Conservation (phyloP, 2,888 invertebrate species). For the Ariolimax columbianus region DNA sequence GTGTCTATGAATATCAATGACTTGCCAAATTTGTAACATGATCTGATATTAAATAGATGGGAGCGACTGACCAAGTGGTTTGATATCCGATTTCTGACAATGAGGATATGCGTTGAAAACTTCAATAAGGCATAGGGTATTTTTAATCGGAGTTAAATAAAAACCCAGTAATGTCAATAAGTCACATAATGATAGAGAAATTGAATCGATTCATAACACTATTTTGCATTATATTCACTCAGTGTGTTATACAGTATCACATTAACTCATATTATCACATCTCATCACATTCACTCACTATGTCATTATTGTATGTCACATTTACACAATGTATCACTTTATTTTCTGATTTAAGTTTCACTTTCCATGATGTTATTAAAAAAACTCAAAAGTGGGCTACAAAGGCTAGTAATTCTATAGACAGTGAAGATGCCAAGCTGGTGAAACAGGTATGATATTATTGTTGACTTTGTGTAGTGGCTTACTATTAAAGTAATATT, state of each 20-base stretch:
- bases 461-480: neutral
- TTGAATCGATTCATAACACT: too few species aligned
- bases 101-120: too few species aligned
- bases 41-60: too few species aligned
- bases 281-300: neutral
- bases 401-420: conserved; percentile 75
- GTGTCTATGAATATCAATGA: too few species aligned
- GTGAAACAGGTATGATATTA: conserved; percentile 71
- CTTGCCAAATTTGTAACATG: too few species aligned
- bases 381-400: conserved; percentile 77
- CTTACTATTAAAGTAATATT: neutral
- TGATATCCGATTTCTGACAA: too few species aligned
- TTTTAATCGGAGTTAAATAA: too few species aligned
- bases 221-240: neutral
- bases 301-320: neutral
- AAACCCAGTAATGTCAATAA: too few species aligned
- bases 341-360: conserved; percentile 62
- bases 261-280: neutral
- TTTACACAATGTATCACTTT: conserved; percentile 16
- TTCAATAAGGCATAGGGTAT: too few species aligned
- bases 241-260: neutral
- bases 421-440: conserved; percentile 78
- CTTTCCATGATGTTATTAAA: conserved; percentile 70
- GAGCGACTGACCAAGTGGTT: too few species aligned
- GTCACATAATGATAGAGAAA: too few species aligned